Percentiles rank a stretch among this genome's conserved stretches.
phyloP scores from a whole-genome alignment of 2,113 vertebrate species.

The Trogon melanurus region DNA sequence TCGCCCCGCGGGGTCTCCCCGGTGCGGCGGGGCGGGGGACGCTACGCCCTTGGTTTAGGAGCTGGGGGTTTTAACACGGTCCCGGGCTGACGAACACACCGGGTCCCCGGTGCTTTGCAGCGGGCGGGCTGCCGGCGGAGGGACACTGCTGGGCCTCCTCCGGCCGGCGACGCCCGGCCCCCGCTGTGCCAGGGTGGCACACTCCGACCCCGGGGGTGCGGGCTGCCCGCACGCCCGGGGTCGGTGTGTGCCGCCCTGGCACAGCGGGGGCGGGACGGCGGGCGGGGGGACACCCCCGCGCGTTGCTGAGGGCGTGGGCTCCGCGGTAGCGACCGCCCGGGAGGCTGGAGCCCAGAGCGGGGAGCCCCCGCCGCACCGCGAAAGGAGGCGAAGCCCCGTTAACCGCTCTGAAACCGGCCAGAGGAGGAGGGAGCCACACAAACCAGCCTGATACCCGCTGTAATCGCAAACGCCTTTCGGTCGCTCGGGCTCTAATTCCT shows the following conservation, averaged over 20 bases:
- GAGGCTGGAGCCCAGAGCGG: not conserved
- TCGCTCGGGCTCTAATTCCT: conserved; percentile 42
- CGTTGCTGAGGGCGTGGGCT: not conserved
- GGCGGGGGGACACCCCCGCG: not conserved
- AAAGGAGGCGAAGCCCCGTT: conserved; percentile 76
- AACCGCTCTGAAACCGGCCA: conserved; percentile 73
- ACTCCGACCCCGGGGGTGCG: too few species aligned
- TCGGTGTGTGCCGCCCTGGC: not conserved
- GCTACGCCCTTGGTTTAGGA: not conserved
- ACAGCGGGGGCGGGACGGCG: too few species aligned
- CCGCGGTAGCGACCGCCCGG: not conserved
- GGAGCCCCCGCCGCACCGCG: conserved; percentile 32
- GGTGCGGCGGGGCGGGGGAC: not conserved
- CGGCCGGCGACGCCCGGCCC: not conserved
- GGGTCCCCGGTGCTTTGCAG: not conserved
- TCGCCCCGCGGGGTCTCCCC: not conserved
- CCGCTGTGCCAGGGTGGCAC: not conserved
- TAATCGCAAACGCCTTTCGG: conserved; percentile 75
- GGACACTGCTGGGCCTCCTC: not conserved
- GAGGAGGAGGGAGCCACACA: conserved; percentile 73
- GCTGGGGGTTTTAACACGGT: not conserved
- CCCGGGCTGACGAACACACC: accelerated
- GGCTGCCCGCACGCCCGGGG: not conserved
- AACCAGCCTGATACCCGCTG: conserved; percentile 77
- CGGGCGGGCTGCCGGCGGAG: not conserved